Evolutionary conservation across 2,113 vertebrate genomes (phyloP).

Genomic region (Lepus timidus): DNA sequence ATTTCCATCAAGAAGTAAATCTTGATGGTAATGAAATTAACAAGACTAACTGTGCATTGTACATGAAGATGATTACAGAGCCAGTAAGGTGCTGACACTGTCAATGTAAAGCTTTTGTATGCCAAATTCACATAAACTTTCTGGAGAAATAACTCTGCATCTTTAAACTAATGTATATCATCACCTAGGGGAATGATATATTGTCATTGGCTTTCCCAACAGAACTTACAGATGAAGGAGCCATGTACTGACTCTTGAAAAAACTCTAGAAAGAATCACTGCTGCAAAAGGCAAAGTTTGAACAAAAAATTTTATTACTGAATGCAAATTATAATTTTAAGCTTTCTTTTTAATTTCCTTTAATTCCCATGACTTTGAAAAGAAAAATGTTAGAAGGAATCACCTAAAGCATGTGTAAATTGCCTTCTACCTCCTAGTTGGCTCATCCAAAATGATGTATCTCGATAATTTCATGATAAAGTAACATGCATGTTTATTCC

Average conservation of each 20-base stretch:
- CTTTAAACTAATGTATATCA: neutral
- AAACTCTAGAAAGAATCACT: neutral
- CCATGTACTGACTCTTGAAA: neutral
- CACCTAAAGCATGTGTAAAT: neutral
- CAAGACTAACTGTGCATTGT: neutral
- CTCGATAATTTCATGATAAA: neutral
- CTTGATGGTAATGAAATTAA: neutral
- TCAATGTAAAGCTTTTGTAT: neutral
- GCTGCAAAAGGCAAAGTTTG: neutral
- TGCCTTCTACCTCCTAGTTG: neutral
- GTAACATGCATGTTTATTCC: neutral
- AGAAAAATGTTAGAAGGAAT: neutral
- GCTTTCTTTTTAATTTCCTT: neutral
- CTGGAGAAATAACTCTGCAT: neutral
- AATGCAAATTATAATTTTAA: neutral
- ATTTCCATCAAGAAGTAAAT: slow-evolving; percentile 1
- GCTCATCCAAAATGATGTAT: neutral
- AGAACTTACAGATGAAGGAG: neutral
- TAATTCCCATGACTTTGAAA: neutral
- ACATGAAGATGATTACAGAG: neutral
- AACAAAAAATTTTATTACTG: neutral
- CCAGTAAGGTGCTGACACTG: neutral
- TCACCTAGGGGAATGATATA: neutral
- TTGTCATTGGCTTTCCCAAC: neutral
- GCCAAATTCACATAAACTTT: neutral